phyloP scores from a whole-genome alignment of 2,888 invertebrate genomes.

The Ectemnius continuus region DNA sequence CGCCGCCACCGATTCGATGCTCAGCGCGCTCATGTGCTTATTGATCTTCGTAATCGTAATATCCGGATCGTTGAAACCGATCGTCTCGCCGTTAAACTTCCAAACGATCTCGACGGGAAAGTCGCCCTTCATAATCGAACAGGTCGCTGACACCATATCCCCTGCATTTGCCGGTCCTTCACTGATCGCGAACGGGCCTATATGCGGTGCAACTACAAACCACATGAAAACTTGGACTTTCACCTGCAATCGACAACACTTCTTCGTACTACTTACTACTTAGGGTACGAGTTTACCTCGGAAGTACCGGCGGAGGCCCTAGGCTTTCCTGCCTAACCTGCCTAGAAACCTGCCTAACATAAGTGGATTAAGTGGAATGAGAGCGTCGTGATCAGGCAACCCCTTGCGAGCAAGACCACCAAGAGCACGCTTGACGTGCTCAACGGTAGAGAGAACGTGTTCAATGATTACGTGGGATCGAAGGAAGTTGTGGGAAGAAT shows the following conservation, averaged over 20 bases:
- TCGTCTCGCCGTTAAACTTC: conserved; percentile 82
- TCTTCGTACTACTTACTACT: too few species aligned
- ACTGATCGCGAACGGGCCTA: conserved; percentile 77
- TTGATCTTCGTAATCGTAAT: conserved; percentile 79
- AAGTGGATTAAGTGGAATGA: too few species aligned
- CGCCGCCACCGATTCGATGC: conserved; percentile 85
- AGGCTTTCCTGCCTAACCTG: not conserved
- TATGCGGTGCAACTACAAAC: conserved; percentile 78
- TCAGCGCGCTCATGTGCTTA: conserved; percentile 82
- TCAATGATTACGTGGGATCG: conserved; percentile 13
- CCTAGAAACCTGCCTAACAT: too few species aligned
- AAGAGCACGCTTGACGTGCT: not conserved
- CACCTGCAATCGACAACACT: too few species aligned
- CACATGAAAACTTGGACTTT: conserved; percentile 27
- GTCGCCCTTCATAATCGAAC: conserved; percentile 89
- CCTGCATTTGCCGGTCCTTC: conserved; percentile 77
- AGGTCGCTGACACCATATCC: conserved; percentile 80
- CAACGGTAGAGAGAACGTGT: not conserved
- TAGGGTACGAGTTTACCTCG: not conserved
- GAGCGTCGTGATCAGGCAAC: too few species aligned
- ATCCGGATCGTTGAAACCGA: conserved; percentile 69
- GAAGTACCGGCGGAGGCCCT: not conserved
- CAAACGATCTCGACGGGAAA: conserved; percentile 87
- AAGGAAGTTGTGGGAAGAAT: not conserved
- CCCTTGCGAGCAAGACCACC: not conserved